Conservation (phyloP, 2,113 vertebrate genomes). For the Urocynchramus pylzowi region DNA sequence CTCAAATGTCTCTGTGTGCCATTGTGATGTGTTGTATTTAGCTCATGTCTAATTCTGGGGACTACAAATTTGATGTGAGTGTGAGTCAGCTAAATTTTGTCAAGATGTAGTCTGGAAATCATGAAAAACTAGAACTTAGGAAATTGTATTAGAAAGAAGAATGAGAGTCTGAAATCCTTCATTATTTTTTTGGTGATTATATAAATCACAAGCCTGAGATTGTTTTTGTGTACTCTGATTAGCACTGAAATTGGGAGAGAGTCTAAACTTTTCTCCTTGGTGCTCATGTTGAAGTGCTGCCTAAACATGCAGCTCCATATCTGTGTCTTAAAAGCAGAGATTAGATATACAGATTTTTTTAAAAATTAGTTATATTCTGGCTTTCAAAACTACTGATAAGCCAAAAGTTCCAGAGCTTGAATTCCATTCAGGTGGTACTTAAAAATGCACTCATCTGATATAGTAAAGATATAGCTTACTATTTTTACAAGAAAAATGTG, state of each 20-base stretch:
- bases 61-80: rapidly evolving
- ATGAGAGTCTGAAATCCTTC: not conserved
- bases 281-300: not conserved
- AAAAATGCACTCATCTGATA: not conserved
- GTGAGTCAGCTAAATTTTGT: not conserved
- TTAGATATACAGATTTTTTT: not conserved
- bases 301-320: not conserved
- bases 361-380: not conserved
- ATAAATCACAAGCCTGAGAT: not conserved
- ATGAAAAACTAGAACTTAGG: not conserved
- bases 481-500: not conserved
- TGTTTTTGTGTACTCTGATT: not conserved
- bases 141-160: not conserved
- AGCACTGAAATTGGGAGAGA: not conserved
- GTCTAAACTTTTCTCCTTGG: not conserved
- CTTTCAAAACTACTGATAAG: not conserved
- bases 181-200: not conserved
- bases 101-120: not conserved
- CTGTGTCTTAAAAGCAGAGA: not conserved
- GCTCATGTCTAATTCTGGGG: not conserved
- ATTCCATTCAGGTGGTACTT: not conserved
- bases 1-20: not conserved
- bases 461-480: not conserved
- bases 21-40: not conserved
- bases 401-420: not conserved